Evolutionary conservation across 2,797 vertebrate species (phyloP), one percentile per base, ranked within the genome.

Genomic region (Eupleurogrammus muticus): DNA sequence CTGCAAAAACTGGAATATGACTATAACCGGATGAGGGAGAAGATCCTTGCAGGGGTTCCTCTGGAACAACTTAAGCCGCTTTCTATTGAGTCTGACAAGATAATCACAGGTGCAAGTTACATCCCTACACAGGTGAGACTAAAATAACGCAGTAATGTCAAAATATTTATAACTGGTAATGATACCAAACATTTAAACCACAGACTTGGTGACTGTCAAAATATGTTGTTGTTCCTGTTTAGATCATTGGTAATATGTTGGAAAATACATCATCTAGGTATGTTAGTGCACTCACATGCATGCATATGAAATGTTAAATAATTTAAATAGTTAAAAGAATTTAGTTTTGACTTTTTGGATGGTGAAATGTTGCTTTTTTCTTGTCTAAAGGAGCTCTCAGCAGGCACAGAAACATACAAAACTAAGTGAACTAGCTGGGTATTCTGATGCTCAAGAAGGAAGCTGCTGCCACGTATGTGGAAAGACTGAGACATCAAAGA

Each of bases 41-140:
- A 71, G 75, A 82, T 94, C 64, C 70, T 88, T 50, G 65, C 66
- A 17, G 93, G 92, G 1, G 70, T 84, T 60, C 80, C 89, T 62
- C 80, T 94, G 72, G 85, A 91, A 65, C 53, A 90, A 5, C 89
- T 93, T 0, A 19, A 70, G 28, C 90, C 92, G 21, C 78, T 94
- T 48, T 86, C 80, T 28, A 86, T 93, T 13, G 84, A 91, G 70
- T 77, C 57, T 12, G 66, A 67, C n/a, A 62, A 24, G 34, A 61
- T 85, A 1, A 46, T 34, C 4, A 21, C 66, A 24, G 68, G 42
- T 28, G 38, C 65, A 0, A 9, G 13, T 21, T 93, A 83, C 66
- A 55, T 24, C 21, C 92, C 92, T 51, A 68, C 82, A 54, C 59
- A 84, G 86, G 93, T 93, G 16, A 55, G 64, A 53, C 20, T 53